Evolutionary conservation across 2,113 vertebrate genomes (phyloP).

Genomic region (Pavo muticus): DNA sequence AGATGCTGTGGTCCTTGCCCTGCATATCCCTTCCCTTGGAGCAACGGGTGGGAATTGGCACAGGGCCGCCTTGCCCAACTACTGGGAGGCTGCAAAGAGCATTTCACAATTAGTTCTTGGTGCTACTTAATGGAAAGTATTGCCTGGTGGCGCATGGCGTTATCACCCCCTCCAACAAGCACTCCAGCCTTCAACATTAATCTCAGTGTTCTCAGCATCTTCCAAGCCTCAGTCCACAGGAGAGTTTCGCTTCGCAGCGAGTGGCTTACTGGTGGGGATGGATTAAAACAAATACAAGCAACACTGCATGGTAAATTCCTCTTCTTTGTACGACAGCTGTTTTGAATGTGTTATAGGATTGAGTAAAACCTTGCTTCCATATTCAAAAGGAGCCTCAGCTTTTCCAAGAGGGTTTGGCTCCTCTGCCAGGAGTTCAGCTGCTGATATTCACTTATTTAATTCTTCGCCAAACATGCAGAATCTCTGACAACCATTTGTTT

Average conservation of each 20-base stretch:
- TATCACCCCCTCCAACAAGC: background rate
- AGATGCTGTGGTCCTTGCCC: accelerated
- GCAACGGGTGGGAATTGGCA: too few relatives aligned
- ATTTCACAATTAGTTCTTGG: background rate
- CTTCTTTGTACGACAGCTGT: conserved; percentile 48
- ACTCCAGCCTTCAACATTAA: background rate
- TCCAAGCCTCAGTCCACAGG: conserved; percentile 17
- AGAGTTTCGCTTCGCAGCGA: accelerated
- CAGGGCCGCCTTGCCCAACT: background rate
- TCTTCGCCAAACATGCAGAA: conserved; percentile 59
- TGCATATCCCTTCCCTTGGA: accelerated
- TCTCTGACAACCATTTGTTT: conserved; percentile 66
- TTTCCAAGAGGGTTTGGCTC: conserved; percentile 49
- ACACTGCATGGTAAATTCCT: background rate
- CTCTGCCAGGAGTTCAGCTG: conserved; percentile 57
- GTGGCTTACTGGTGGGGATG: background rate
- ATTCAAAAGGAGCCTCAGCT: conserved; percentile 17
- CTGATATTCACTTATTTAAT: conserved; percentile 56
- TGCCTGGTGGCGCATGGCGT: accelerated
- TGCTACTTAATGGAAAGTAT: accelerated
- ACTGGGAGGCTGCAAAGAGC: background rate
- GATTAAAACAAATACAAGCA: conserved; percentile 47
- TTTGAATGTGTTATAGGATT: conserved; percentile 35
- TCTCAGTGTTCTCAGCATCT: background rate
- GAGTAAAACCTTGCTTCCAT: background rate